Conservation (phyloP, 2,888 invertebrate genomes). For the Xestia ashworthii region DNA sequence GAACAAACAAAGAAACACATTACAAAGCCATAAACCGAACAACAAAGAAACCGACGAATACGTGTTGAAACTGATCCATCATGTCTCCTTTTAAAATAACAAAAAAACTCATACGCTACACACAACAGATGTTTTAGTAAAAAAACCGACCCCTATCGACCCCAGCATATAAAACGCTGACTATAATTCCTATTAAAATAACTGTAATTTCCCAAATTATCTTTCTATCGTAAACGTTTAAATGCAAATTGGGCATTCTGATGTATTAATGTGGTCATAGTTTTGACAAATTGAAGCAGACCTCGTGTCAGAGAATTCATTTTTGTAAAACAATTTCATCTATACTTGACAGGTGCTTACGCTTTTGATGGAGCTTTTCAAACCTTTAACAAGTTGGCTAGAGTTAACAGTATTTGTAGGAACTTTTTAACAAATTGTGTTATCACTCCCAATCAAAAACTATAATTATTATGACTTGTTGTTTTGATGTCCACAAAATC, state of each 20-base stretch:
- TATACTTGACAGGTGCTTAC: conserved; percentile 71
- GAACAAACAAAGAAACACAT: conserved; percentile 90
- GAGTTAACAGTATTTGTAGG: conserved; percentile 1
- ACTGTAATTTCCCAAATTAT: conserved; percentile 86
- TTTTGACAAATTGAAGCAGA: conserved; percentile 83
- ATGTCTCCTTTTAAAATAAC: conserved; percentile 90
- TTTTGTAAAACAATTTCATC: conserved; percentile 68
- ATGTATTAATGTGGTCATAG: conserved; percentile 84
- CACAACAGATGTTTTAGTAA: conserved; percentile 90
- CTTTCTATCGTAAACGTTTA: conserved; percentile 84
- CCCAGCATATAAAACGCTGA: conserved; percentile 78
- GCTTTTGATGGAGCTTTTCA: conserved; percentile 31
- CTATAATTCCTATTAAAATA: conserved; percentile 87
- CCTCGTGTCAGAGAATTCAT: conserved; percentile 77
- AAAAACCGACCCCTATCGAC: conserved; percentile 85
- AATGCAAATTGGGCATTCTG: conserved; percentile 87
- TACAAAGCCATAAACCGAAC: conserved; percentile 89
- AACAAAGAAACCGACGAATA: conserved; percentile 89
- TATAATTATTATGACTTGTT: conserved; percentile 4
- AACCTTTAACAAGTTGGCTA: conserved; percentile 16
- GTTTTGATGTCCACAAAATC: conserved; percentile 42
- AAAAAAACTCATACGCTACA: conserved; percentile 87
- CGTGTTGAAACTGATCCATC: conserved; percentile 91
- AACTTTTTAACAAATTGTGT: conserved; percentile 8
- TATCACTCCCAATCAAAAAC: conserved; percentile 3